phyloP scores from a whole-genome alignment of 2,113 vertebrate genomes.

The human (Homo sapiens) region GRCh38 chr5:140368001-140368500 shows the following conservation, averaged over 20 bases:
- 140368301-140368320: background rate
- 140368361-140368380: background rate
- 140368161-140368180: background rate
- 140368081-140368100: background rate
- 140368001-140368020: background rate
- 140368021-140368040: background rate
- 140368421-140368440: background rate
- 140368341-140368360: background rate
- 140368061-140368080: background rate
- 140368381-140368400: background rate
- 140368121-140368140: background rate
- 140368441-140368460: background rate
- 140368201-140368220: background rate
- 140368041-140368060: background rate
- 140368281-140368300: constrained; percentile 16
- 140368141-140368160: background rate
- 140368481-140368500: background rate
- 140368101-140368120: background rate
- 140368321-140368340: constrained; percentile 44
- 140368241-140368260: background rate
- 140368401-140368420: background rate
- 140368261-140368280: background rate
- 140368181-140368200: background rate
- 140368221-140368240: constrained; percentile 5
- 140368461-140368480: background rate